Evolutionary conservation across 1,140 invertebrate genomes (phyloP).

Genomic region (Acromyrmex charruanus): DNA sequence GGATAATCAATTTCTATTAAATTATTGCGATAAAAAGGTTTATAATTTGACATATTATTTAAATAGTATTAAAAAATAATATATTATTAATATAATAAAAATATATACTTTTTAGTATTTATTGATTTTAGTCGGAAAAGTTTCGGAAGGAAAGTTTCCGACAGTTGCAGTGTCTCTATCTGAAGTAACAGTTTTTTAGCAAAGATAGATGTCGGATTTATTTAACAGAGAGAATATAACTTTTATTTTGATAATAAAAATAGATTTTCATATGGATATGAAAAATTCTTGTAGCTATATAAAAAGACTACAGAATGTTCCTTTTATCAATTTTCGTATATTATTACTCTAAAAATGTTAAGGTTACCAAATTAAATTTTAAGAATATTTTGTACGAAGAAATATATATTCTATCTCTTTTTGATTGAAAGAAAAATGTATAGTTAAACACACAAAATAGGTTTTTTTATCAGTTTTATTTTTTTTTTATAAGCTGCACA

Average conservation of each 20-base stretch:
- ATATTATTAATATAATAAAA: not conserved
- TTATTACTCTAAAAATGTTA: not conserved
- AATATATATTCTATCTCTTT: not conserved
- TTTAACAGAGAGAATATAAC: not conserved
- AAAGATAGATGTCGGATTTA: conserved; percentile 23
- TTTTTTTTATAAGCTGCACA: not conserved
- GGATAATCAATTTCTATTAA: conserved; percentile 19
- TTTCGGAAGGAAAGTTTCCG: conserved; percentile 18
- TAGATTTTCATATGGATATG: not conserved
- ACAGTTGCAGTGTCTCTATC: not conserved
- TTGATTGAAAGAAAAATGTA: not conserved
- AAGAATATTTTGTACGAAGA: not conserved
- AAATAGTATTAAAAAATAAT: not conserved
- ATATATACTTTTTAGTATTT: not conserved
- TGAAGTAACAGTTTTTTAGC: not conserved
- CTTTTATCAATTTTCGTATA: not conserved
- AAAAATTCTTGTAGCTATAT: not conserved
- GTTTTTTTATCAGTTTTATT: not conserved
- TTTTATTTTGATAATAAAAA: conserved; percentile 15
- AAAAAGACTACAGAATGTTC: not conserved
- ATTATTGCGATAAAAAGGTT: not conserved
- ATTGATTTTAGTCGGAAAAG: not conserved
- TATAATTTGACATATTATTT: not conserved
- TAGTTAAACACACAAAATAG: not conserved
- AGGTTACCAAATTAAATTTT: not conserved